These are phyloP conservation scores for Caenorhabditis remanei DNA, from an alignment of 1,140 invertebrate species.

Conservation along the genomic window DNA sequence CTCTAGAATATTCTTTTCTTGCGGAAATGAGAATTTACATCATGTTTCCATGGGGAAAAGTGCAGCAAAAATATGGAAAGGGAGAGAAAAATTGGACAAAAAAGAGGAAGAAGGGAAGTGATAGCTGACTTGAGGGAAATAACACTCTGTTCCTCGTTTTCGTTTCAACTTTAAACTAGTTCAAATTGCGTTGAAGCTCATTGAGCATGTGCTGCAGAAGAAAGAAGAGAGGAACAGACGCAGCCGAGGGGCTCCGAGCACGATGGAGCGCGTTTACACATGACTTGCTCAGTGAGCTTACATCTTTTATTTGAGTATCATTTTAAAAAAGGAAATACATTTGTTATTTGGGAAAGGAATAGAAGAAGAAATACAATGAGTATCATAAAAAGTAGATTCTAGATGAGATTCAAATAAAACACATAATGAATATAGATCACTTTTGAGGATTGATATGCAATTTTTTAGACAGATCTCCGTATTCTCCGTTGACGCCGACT, in stretches of 20 bases:
- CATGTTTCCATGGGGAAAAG: background rate
- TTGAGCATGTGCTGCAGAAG: slow-evolving; percentile 5
- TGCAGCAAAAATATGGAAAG: background rate
- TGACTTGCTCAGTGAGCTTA: background rate
- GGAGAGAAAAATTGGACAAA: background rate
- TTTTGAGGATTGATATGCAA: slow-evolving; percentile 17
- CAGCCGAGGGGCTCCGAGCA: background rate
- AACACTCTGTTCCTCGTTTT: background rate
- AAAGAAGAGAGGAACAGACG: background rate
- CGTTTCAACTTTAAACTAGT: slow-evolving; percentile 43
- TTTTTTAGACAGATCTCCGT: slow-evolving; percentile 1
- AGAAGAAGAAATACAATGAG: background rate
- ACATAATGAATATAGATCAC: background rate
- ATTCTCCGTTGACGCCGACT: slow-evolving; percentile 4
- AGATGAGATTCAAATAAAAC: background rate
- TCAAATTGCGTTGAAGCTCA: background rate
- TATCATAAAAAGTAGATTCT: background rate
- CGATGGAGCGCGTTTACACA: slow-evolving; percentile 7
- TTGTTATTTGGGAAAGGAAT: background rate
- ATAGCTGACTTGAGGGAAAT: background rate
- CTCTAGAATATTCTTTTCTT: background rate
- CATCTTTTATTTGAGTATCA: slow-evolving; percentile 39
- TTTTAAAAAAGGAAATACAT: background rate
- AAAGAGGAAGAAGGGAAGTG: background rate
- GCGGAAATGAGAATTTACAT: background rate